phyloP scores from a whole-genome alignment of 37 sponge, comb jelly and placozoan species.

The Bolinopsis microptera region DNA sequence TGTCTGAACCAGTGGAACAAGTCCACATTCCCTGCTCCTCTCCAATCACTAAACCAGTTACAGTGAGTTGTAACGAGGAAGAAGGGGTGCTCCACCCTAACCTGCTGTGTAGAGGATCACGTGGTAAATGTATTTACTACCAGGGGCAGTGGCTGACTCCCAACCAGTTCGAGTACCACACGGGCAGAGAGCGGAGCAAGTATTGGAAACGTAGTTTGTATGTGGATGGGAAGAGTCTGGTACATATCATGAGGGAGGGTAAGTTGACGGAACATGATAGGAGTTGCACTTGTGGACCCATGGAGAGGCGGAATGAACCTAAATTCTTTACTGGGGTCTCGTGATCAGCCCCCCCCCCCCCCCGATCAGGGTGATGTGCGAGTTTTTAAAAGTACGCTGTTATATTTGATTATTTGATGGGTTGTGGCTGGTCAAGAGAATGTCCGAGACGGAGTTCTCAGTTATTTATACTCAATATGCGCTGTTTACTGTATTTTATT shows the following conservation, averaged over 20 bases:
- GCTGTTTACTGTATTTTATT: no score
- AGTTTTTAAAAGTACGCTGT: no score
- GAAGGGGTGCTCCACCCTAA: slow-evolving; percentile 77
- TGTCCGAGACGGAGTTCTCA: no score
- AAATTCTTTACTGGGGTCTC: neutral
- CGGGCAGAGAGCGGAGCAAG: slow-evolving; percentile 82
- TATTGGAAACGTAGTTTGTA: slow-evolving; percentile 92
- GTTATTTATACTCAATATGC: no score
- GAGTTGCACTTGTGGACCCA: neutral
- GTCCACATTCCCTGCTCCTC: neutral
- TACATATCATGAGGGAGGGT: neutral
- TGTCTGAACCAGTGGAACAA: neutral
- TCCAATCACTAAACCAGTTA: slow-evolving; percentile 18
- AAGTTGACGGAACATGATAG: slow-evolving; percentile 55
- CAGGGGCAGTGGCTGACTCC: slow-evolving; percentile 82
- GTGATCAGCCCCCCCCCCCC: no score
- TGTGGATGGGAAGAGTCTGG: neutral
- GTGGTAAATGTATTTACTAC: slow-evolving; percentile 81
- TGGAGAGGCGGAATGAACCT: neutral
- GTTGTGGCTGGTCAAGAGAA: no score
- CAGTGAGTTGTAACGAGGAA: slow-evolving; percentile 75
- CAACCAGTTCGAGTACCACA: slow-evolving; percentile 85
- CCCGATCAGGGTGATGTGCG: no score
- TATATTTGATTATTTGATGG: no score
- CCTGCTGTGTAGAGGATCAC: slow-evolving; percentile 79